Conservation (phyloP, 2,888 invertebrate species). For the Cataglyphis altisquamis region DNA sequence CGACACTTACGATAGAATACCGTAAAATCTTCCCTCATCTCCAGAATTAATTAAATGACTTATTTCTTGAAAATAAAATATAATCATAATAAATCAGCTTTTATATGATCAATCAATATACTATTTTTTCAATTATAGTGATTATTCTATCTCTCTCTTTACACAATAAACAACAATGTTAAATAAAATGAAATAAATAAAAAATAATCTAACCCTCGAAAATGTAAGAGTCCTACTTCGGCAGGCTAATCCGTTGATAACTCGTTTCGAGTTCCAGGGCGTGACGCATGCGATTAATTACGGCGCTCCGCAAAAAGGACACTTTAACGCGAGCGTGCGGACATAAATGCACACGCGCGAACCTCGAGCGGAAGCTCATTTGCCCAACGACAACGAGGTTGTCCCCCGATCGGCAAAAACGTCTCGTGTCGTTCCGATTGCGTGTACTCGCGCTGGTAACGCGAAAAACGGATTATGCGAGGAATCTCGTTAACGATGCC, state of each 20-base stretch:
- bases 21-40: slow-evolving; percentile 12
- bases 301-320: slow-evolving; percentile 24
- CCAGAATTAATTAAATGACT: slow-evolving; percentile 7
- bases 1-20: slow-evolving; percentile 11
- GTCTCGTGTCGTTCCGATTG: background rate
- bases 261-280: slow-evolving; percentile 37
- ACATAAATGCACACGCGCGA: slow-evolving; percentile 38
- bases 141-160: background rate
- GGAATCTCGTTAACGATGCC: slow-evolving; percentile 52
- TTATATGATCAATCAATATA: background rate
- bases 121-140: background rate
- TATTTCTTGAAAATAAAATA: background rate
- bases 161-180: background rate
- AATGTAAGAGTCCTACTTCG: slow-evolving; percentile 22
- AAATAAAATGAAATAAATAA: slow-evolving; percentile 15
- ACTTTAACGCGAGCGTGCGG: slow-evolving; percentile 25
- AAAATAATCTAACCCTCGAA: slow-evolving; percentile 16
- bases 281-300: slow-evolving; percentile 60
- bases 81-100: background rate
- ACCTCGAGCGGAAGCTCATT: slow-evolving; percentile 37
- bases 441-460: slow-evolving; percentile 19
- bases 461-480: slow-evolving; percentile 48
- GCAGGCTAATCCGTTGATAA: slow-evolving; percentile 29
- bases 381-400: slow-evolving; percentile 3
- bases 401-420: slow-evolving; percentile 11